Evolutionary conservation across 2,797 vertebrate genomes (phyloP).

Genomic region (Falco concolor): DNA sequence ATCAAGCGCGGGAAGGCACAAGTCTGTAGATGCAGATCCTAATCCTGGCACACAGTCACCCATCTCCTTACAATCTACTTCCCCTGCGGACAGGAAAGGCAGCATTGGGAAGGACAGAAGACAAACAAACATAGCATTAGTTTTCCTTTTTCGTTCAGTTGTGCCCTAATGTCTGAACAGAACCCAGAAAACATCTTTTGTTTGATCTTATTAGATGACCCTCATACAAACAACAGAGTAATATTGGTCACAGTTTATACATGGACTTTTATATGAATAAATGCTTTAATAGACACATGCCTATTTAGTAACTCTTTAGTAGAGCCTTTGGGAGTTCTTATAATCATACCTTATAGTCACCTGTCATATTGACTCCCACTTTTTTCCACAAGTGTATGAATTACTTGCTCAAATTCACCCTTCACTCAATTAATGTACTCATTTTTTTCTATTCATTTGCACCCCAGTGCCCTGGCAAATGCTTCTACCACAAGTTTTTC

Average conservation of each 20-base stretch:
- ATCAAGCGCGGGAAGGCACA: constrained; percentile 93
- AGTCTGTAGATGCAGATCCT: constrained; percentile 85
- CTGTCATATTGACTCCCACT: not conserved
- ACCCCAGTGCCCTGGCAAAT: not conserved
- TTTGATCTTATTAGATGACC: not conserved
- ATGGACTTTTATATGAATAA: not conserved
- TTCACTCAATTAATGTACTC: not conserved
- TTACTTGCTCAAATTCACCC: not conserved
- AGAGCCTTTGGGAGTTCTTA: not conserved
- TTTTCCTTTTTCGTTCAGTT: not conserved
- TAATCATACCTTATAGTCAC: not conserved
- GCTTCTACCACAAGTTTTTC: not conserved
- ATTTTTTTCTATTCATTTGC: not conserved
- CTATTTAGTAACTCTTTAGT: not conserved
- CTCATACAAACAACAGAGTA: not conserved
- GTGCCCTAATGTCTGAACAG: not conserved
- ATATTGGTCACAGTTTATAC: not conserved
- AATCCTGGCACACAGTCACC: constrained; percentile 84
- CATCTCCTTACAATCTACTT: constrained; percentile 91
- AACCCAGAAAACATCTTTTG: not conserved
- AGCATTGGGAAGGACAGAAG: not conserved
- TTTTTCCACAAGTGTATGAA: not conserved
- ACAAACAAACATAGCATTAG: not conserved
- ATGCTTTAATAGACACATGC: not conserved
- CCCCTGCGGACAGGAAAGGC: constrained; percentile 73